phyloP scores from a whole-genome alignment of 2,888 invertebrate species.

The Ramazzottius varieornatus region DNA sequence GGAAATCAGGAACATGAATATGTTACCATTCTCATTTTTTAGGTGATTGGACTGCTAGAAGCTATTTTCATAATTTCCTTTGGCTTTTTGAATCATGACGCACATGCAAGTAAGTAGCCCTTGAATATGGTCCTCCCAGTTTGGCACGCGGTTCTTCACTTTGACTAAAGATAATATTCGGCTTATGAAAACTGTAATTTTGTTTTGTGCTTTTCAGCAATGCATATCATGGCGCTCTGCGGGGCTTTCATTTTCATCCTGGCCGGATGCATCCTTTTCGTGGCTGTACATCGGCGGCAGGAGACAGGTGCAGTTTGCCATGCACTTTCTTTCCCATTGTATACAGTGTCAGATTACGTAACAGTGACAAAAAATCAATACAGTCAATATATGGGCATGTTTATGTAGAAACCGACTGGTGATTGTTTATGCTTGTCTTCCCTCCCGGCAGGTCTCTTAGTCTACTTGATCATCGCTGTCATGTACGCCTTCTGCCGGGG shows the following conservation, averaged over 20 bases:
- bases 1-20: background rate
- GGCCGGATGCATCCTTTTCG: background rate
- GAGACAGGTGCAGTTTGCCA: background rate
- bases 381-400: too few species aligned
- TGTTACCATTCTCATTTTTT: background rate
- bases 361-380: background rate
- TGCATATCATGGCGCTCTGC: background rate
- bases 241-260: background rate
- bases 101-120: background rate
- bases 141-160: too few species aligned
- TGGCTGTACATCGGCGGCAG: background rate
- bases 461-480: constrained; percentile 2
- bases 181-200: too few species aligned
- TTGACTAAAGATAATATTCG: too few species aligned
- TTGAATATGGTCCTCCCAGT: too few species aligned
- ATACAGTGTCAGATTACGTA: too few species aligned
- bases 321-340: too few species aligned
- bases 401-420: too few species aligned
- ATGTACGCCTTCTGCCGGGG: background rate
- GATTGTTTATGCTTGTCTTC: too few species aligned
- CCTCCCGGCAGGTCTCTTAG: background rate
- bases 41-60: background rate
- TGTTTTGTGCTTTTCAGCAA: background rate
- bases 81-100: background rate
- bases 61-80: background rate